Evolutionary conservation across 2,888 invertebrate genomes (phyloP).

Genomic region (Drosophila ustulata): DNA sequence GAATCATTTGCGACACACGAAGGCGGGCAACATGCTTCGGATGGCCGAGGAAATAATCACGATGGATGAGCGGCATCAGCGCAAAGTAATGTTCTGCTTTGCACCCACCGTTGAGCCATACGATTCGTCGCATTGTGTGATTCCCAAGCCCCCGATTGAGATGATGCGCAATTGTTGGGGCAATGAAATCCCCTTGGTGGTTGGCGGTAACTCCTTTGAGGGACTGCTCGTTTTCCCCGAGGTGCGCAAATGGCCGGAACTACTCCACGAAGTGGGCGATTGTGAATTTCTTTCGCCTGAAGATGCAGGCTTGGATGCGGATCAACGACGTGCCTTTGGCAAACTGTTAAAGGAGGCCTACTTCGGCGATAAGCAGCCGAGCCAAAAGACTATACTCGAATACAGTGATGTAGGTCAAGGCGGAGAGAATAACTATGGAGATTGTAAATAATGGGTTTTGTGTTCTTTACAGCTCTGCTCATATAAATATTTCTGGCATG

Average conservation of each 20-base stretch:
- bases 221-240: constrained; percentile 83
- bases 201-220: constrained; percentile 84
- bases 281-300: constrained; percentile 82
- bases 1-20: constrained; percentile 81
- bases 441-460: not conserved
- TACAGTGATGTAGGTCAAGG: constrained; percentile 82
- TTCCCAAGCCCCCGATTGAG: constrained; percentile 80
- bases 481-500: constrained; percentile 85
- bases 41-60: constrained; percentile 82
- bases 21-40: constrained; percentile 81
- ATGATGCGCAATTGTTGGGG: constrained; percentile 84
- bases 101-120: constrained; percentile 84
- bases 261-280: constrained; percentile 75
- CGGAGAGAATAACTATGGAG: not conserved
- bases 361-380: constrained; percentile 84
- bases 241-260: constrained; percentile 79
- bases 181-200: constrained; percentile 82
- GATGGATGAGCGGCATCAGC: constrained; percentile 79
- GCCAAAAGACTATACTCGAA: constrained; percentile 82
- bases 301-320: constrained; percentile 74
- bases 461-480: constrained; percentile 77
- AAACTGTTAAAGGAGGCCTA: constrained; percentile 84
- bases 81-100: constrained; percentile 80
- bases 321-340: constrained; percentile 82
- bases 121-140: constrained; percentile 78